These are phyloP conservation scores for Pipistrellus pygmaeus DNA, from an alignment of 2,797 vertebrate genomes.

Conservation along the genomic window DNA sequence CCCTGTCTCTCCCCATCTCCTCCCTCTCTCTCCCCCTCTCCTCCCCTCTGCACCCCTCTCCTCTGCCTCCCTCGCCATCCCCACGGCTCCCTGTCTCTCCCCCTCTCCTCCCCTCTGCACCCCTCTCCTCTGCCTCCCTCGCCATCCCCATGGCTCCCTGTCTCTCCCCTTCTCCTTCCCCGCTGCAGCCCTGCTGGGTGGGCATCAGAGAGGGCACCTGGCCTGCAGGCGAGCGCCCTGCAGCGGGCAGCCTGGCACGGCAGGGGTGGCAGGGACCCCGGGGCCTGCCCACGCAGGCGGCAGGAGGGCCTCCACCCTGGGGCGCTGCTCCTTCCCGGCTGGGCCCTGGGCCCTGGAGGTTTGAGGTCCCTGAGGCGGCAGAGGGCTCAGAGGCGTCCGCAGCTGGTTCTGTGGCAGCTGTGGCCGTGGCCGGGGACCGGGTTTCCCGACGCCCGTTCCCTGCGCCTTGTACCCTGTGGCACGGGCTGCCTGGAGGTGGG, in stretches of 20 bases:
- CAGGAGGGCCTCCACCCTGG: too few species aligned
- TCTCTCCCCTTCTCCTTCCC: not conserved
- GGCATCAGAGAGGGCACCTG: not conserved
- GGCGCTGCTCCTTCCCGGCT: not conserved
- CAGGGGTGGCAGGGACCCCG: too few species aligned
- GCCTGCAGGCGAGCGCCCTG: too few species aligned
- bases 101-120: not conserved
- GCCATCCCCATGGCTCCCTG: accelerated
- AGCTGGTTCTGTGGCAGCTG: not conserved
- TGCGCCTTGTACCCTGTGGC: too few species aligned
- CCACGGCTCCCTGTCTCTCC: too few species aligned
- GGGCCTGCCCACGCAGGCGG: not conserved
- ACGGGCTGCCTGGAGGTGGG: not conserved
- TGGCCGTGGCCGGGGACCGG: not conserved
- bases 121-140: not conserved
- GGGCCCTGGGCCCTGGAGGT: not conserved
- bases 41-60: too few species aligned
- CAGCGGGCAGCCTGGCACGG: accelerated
- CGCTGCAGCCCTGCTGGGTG: accelerated
- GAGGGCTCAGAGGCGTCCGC: not conserved
- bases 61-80: too few species aligned
- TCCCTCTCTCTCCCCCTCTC: too few species aligned
- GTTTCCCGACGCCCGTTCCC: accelerated
- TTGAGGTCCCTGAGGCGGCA: not conserved
- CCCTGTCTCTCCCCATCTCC: too few species aligned